These are phyloP conservation scores for Melitaea athalia DNA, from an alignment of 2,888 invertebrate genomes.

Conservation along the genomic window DNA sequence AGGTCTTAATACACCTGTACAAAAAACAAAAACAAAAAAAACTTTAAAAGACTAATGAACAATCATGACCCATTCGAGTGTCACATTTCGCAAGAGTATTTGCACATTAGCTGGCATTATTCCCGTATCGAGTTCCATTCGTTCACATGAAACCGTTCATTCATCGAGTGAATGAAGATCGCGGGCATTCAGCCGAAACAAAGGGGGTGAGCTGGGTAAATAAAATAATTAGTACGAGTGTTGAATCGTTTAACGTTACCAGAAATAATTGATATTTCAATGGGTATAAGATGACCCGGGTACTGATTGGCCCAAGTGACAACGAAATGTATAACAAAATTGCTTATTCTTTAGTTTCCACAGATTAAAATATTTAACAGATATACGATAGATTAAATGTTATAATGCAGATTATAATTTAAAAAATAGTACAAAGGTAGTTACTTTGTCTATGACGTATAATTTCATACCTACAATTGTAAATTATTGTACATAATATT, in stretches of 20 bases:
- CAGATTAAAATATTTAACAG: conserved; percentile 1
- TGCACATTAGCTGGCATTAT: conserved; percentile 63
- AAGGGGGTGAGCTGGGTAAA: conserved; percentile 51
- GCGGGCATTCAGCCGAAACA: conserved; percentile 46
- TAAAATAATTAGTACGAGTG: conserved; percentile 77
- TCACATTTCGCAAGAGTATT: conserved; percentile 53
- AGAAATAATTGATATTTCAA: conserved; percentile 62
- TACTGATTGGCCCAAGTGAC: conserved; percentile 34
- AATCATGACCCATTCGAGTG: conserved; percentile 50
- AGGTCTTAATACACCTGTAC: conserved; percentile 4
- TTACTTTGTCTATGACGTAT: background rate
- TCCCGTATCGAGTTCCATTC: conserved; percentile 52
- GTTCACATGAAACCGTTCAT: conserved; percentile 47
- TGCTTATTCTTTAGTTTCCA: background rate
- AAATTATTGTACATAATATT: too few species aligned
- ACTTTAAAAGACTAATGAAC: conserved; percentile 49
- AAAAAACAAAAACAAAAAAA: conserved; percentile 5
- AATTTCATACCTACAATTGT: too few species aligned
- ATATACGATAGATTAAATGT: background rate
- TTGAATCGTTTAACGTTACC: conserved; percentile 66
- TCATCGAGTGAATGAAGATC: conserved; percentile 43
- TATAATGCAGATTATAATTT: background rate
- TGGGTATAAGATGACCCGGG: conserved; percentile 40
- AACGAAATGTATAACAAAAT: background rate
- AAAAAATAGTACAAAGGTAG: background rate